These are phyloP conservation scores for Enteromius radiatus DNA, from an alignment of 2,797 vertebrate species.

Conservation along the genomic window DNA sequence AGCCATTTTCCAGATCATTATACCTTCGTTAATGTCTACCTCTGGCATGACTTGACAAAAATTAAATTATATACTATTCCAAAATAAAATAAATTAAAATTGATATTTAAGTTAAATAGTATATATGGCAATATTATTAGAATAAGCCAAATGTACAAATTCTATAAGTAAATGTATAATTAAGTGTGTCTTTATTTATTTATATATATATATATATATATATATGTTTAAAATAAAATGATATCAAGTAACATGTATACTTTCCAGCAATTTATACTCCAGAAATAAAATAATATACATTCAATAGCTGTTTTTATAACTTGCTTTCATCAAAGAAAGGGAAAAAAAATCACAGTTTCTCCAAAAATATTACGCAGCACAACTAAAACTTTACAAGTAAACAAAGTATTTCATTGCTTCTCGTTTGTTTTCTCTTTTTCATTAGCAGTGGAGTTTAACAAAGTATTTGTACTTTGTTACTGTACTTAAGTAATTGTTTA, in stretches of 20 bases:
- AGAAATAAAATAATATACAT: neutral
- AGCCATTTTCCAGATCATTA: constrained; percentile 16
- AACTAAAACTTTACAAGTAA: neutral
- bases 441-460: no score
- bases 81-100: neutral
- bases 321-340: neutral
- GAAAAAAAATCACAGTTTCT: neutral
- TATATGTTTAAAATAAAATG: no score
- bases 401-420: neutral
- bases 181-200: no score
- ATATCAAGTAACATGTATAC: neutral
- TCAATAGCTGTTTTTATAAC: neutral
- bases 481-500: no score
- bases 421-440: neutral
- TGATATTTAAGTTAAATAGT: no score
- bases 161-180: no score
- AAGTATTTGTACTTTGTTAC: no score
- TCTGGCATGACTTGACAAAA: neutral
- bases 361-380: neutral
- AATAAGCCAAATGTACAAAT: neutral
- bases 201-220: no score
- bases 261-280: neutral
- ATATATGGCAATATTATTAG: no score
- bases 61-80: neutral
- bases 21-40: neutral